Base-by-base conservation (phyloP, 2,888 invertebrate species). In the Clivina fossor region DNA sequence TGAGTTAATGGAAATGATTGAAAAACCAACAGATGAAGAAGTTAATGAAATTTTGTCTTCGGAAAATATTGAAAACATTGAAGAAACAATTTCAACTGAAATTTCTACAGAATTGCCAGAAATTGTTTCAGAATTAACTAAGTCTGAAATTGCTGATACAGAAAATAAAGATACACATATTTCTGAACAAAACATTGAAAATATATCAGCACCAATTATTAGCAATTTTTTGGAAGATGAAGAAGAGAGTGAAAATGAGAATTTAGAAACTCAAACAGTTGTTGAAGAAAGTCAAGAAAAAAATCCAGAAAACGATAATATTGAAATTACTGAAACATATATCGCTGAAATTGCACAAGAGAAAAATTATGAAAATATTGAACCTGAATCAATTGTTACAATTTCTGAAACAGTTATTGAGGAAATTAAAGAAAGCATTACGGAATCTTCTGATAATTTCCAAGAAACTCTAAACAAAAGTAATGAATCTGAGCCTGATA, bases 401-500 rank as follows among this genome's bases (percentile, higher is more conserved):
- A 24, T 4, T 24, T 24, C 9, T 7, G 26, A 24, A 24, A 9
- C 4, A 7, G 26, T 7, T 4, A 33, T 8, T 4, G 11, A 24
- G 5, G 43, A 26, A 43, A 43, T n/a, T 43, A 4, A 33, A 33
- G 33, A 33, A 33, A 43, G 7, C 4, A 24, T 11, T 43, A 3
- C 13, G 18, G 7, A 18, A n/a, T 15, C 9, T 43, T 11, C 11
- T 15, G 43, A 43, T 5, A 26, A 26, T 11, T 8, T 16, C 5
- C 7, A 16, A 18, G 26, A 24, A 43, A 22, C 5, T 11, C 4
- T 11, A n/a, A 3, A 8, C 18, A 11, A 8, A 15, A 11, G 35
- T 35, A 11, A n/a, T n/a, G 4, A 15, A 16, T 8, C 18, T 15
- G 18, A 35, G 3, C 1, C 13, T 4, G 15, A 35, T 35, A 15